These are phyloP conservation scores for Orycteropus afer DNA, from an alignment of 2,113 vertebrate species.

Conservation along the genomic window DNA sequence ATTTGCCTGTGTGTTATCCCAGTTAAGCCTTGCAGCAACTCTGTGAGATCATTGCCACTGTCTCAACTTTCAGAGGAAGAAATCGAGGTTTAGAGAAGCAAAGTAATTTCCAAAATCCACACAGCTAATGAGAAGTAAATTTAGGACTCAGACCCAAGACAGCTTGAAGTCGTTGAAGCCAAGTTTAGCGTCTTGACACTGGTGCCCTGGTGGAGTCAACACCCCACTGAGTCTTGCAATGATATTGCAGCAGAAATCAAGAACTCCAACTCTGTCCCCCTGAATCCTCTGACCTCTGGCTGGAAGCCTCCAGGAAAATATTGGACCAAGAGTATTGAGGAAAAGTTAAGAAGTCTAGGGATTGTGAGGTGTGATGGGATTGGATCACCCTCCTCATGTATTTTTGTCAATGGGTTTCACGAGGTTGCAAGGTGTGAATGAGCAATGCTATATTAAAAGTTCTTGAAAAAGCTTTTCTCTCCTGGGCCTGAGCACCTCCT, in stretches of 20 bases:
- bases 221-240: background rate
- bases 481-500: slow-evolving; percentile 42
- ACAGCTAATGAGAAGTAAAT: background rate
- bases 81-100: background rate
- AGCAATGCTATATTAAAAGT: slow-evolving; percentile 75
- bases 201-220: background rate
- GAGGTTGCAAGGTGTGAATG: slow-evolving; percentile 67
- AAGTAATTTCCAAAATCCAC: background rate
- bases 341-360: slow-evolving; percentile 16
- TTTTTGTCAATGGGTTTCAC: slow-evolving; percentile 75
- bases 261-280: background rate
- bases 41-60: background rate
- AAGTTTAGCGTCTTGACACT: background rate
- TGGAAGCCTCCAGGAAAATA: slow-evolving; percentile 15
- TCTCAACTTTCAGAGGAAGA: background rate
- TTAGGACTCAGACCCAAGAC: background rate
- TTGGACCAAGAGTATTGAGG: background rate
- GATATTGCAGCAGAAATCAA: background rate
- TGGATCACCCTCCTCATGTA: slow-evolving; percentile 47
- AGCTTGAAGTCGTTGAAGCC: background rate
- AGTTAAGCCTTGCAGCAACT: background rate
- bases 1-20: background rate
- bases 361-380: background rate
- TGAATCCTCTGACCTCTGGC: background rate
- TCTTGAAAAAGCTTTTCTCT: slow-evolving; percentile 63